Percentiles rank a stretch among this genome's conserved stretches.
Conservation (phyloP, 2,888 invertebrate genomes). For the Spisula subtruncata region DNA sequence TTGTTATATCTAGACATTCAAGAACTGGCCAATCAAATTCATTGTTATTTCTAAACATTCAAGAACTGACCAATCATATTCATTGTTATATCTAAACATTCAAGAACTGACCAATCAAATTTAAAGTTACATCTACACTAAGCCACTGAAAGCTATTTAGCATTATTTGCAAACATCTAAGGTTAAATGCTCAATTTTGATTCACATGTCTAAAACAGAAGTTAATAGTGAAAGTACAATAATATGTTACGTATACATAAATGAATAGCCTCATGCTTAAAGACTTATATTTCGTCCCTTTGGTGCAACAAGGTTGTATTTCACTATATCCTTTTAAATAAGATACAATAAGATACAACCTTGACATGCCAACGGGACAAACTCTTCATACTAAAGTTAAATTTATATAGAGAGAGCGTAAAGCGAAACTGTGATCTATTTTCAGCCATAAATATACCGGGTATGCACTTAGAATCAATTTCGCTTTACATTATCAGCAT, state of each 20-base stretch:
- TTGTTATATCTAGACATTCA: constrained; percentile 27
- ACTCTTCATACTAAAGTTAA: too few relatives aligned
- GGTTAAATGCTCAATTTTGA: not conserved
- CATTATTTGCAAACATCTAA: constrained; percentile 18
- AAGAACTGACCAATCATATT: constrained; percentile 62
- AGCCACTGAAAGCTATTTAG: constrained; percentile 20
- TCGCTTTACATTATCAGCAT: too few relatives aligned
- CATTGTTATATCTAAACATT: constrained; percentile 58
- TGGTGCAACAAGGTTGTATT: too few relatives aligned
- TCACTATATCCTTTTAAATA: too few relatives aligned
- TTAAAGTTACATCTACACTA: constrained; percentile 26
- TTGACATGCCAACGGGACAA: too few relatives aligned
- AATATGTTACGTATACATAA: not conserved
- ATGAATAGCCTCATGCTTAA: not conserved
- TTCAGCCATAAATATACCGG: too few relatives aligned
- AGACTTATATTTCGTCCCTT: too few relatives aligned
- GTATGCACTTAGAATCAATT: too few relatives aligned
- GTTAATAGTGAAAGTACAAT: not conserved
- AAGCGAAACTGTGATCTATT: too few relatives aligned
- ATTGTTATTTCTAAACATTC: constrained; percentile 59
- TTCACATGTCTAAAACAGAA: not conserved
- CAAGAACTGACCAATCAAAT: constrained; percentile 54
- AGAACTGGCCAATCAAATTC: constrained; percentile 60
- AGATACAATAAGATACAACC: too few relatives aligned
- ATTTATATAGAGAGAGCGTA: too few relatives aligned